Evolutionary conservation across 2,888 invertebrate species (phyloP), one percentile per base, ranked within the genome.

Genomic region (Strigamia crassipes): DNA sequence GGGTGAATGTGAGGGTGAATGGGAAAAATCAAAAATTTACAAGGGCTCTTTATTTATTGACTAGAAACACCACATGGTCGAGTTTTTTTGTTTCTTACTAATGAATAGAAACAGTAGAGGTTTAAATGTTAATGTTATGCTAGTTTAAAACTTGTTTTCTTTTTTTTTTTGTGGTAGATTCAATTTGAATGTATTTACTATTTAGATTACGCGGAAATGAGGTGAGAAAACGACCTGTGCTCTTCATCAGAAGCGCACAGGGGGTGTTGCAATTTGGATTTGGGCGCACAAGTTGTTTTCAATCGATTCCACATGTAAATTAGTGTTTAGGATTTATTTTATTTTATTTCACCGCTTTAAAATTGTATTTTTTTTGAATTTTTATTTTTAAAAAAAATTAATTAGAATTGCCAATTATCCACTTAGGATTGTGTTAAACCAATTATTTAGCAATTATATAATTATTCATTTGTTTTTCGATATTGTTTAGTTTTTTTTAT

Each of bases 1-100:
- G 61, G 61, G 61, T 66, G n/a, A 66, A 23, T 46, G 61, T 66
- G 61, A 66, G 61, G 61, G 61, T 66, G 61, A 23, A 1, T 15
- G 21, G 21, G 61, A 23, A 12, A 66, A 66, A 23, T 18, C 61
- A 66, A 23, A 18, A 18, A 66, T 66, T 66, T 66, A 66, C 12
- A 66, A 66, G 61, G 61, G 21, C 21, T 12, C 18, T 27, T 66
- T 66, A 21, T 66, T 21, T 21, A 66, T 66, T 66, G 23, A 66
- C n/a, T 23, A 21, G 61, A 9, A 66, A 23, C 21, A 66, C 61
- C 61, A 23, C 61, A 2, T 18, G 8, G n/a, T n/a, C 8, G 21
- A 18, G 1, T 66, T 21, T 21, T 66, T 66, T 3, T 21, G n/a
- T 66, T 23, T 66, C 23, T 66, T 21, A 12, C 9, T 66, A 4